These are phyloP conservation scores for Butorides virescens DNA, from an alignment of 2,113 vertebrate genomes.

Conservation along the genomic window DNA sequence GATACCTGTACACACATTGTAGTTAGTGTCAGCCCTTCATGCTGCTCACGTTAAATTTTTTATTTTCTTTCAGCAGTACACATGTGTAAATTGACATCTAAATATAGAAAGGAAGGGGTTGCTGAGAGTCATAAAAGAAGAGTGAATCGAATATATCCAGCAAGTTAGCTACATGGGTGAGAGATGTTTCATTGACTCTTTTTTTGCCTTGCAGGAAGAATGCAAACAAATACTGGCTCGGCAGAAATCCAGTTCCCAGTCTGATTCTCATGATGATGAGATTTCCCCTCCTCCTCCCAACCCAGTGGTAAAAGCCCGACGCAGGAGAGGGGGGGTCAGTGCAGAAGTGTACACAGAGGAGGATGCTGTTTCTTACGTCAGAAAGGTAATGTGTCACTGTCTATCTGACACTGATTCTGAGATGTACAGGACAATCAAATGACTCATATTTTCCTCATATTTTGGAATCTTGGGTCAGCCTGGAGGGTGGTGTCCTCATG, in stretches of 20 bases:
- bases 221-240: slow-evolving; percentile 92
- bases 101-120: not conserved
- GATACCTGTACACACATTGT: not conserved
- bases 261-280: slow-evolving; percentile 93
- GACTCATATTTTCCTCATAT: not conserved
- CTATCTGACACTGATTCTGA: not conserved
- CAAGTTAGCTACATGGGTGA: not conserved
- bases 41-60: not conserved
- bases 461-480: not conserved
- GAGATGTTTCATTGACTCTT: not conserved
- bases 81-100: not conserved
- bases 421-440: rapidly evolving
- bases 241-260: slow-evolving; percentile 94
- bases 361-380: slow-evolving; percentile 94
- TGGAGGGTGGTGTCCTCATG: not conserved
- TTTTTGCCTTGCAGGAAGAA: slow-evolving; percentile 84
- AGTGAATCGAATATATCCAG: not conserved
- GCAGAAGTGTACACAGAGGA: slow-evolving; percentile 97
- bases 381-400: slow-evolving; percentile 79
- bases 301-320: slow-evolving; percentile 90
- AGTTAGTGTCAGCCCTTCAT: not conserved
- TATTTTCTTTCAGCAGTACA: not conserved
- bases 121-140: not conserved
- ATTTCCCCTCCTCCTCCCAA: slow-evolving; percentile 91
- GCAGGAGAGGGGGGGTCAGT: slow-evolving; percentile 91